Evolutionary conservation across 2,797 vertebrate species (phyloP).

Genomic region (Rhincodon typus): DNA sequence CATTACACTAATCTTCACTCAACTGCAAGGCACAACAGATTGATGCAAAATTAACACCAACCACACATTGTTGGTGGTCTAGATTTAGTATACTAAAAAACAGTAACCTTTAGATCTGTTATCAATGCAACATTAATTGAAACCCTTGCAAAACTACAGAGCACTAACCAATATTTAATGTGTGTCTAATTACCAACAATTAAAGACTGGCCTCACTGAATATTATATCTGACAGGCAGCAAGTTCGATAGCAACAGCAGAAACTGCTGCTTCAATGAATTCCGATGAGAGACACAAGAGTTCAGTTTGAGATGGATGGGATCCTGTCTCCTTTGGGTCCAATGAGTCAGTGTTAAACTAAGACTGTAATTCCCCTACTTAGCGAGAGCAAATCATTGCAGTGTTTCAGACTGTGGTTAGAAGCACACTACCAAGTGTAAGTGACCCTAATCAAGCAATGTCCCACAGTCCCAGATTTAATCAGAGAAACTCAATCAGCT

Average conservation of each 20-base stretch:
- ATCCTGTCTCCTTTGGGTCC: background rate
- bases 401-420: background rate
- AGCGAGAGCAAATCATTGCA: background rate
- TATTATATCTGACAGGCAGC: background rate
- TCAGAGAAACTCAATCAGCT: background rate
- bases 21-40: slow-evolving; percentile 9
- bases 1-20: slow-evolving; percentile 2
- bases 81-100: background rate
- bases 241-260: background rate
- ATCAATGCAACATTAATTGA: background rate
- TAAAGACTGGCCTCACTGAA: background rate
- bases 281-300: background rate
- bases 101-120: background rate
- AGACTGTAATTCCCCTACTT: background rate
- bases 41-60: background rate
- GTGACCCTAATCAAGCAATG: background rate
- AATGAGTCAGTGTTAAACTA: background rate
- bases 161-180: background rate
- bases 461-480: background rate
- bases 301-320: background rate
- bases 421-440: background rate
- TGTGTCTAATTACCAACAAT: background rate
- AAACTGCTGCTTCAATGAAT: background rate
- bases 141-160: background rate
- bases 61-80: background rate